A percentile compares a stretch with the other conserved stretches of the same genome.
These are phyloP conservation scores for Keiferia lycopersicella DNA, from an alignment of 2,888 invertebrate genomes.

Conservation along the genomic window DNA sequence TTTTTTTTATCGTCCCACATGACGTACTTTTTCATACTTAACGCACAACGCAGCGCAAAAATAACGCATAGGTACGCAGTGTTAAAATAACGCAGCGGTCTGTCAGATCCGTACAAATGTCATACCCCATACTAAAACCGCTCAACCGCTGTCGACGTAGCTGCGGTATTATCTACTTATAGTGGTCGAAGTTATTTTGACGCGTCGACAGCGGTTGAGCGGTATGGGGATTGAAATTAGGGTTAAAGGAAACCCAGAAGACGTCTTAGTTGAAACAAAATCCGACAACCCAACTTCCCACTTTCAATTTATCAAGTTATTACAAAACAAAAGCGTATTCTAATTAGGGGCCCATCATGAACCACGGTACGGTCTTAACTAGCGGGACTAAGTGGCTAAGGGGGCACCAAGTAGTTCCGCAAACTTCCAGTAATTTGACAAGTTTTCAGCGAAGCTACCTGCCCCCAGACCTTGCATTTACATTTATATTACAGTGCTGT, in stretches of 20 bases:
- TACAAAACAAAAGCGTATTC: conserved; percentile 16
- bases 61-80: too few relatives aligned
- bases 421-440: conserved; percentile 50
- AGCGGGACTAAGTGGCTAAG: conserved; percentile 26
- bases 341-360: conserved; percentile 26
- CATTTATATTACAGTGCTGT: conserved; percentile 21
- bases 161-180: too few relatives aligned
- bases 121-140: too few relatives aligned
- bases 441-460: conserved; percentile 45
- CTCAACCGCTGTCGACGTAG: too few relatives aligned
- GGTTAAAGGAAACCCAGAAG: not conserved
- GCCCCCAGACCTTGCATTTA: conserved; percentile 14
- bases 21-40: too few relatives aligned
- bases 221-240: too few relatives aligned
- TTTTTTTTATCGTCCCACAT: too few relatives aligned
- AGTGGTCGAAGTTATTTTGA: too few relatives aligned
- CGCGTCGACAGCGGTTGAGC: too few relatives aligned
- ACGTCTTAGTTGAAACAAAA: not conserved
- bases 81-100: too few relatives aligned
- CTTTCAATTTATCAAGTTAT: conserved; percentile 11
- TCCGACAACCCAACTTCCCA: not conserved
- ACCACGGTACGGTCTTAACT: conserved; percentile 22
- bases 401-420: conserved; percentile 25
- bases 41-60: too few relatives aligned
- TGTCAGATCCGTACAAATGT: too few relatives aligned